These are phyloP conservation scores for Brachionus angularis DNA, from an alignment of 1,140 invertebrate species.

Conservation along the genomic window DNA sequence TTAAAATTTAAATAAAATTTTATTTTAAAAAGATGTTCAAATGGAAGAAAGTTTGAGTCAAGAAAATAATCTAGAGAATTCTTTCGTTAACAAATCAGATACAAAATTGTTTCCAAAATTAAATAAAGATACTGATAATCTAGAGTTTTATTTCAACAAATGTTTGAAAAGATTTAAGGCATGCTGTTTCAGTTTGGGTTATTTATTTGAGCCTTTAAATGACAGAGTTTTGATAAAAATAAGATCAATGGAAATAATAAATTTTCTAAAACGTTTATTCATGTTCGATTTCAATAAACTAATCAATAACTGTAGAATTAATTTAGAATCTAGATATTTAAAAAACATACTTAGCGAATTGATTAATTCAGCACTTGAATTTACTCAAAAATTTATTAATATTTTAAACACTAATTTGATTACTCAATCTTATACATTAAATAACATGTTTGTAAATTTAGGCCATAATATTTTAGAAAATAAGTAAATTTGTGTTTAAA, in stretches of 20 bases:
- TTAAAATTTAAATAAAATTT: too few species aligned
- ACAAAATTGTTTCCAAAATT: background rate
- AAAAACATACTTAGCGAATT: background rate
- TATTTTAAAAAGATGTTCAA: too few species aligned
- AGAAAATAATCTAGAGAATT: background rate
- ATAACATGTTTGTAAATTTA: slow-evolving; percentile 10
- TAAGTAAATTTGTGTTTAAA: background rate
- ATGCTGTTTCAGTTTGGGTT: background rate
- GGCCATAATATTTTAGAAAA: slow-evolving; percentile 9
- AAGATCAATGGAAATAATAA: background rate
- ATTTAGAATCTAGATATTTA: slow-evolving; percentile 10
- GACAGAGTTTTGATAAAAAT: background rate
- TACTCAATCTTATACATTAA: background rate
- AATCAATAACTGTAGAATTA: background rate
- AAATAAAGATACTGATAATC: slow-evolving; percentile 1
- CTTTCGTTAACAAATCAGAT: background rate
- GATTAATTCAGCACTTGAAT: background rate
- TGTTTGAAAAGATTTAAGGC: slow-evolving; percentile 20
- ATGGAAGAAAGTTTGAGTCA: background rate
- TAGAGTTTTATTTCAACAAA: slow-evolving; percentile 28
- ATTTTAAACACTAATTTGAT: slow-evolving; percentile 28
- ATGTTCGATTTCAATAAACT: slow-evolving; percentile 31
- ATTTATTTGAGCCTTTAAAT: background rate
- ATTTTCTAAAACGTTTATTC: slow-evolving; percentile 8
- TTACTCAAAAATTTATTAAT: slow-evolving; percentile 5